Evolutionary conservation across 2,888 invertebrate genomes (phyloP).

Genomic region (Homarus gammarus): DNA sequence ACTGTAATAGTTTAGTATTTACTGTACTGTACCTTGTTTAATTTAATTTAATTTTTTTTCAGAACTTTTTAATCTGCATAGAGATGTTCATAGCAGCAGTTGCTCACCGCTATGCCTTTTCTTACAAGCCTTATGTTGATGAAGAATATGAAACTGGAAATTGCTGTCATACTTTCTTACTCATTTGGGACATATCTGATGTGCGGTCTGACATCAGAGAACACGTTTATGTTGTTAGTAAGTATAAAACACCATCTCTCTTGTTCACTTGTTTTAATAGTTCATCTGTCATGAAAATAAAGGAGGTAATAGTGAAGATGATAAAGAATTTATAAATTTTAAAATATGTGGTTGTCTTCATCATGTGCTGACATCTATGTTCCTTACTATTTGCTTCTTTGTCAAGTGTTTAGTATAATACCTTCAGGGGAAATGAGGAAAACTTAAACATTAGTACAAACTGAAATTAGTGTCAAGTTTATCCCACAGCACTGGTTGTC

Average conservation of each 20-base stretch:
- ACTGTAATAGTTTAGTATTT: neutral
- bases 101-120: slow-evolving; percentile 97
- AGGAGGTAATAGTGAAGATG: neutral
- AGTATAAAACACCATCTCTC: slow-evolving; percentile 67
- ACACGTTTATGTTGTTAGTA: slow-evolving; percentile 92
- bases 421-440: no score
- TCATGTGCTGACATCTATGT: no score
- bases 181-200: slow-evolving; percentile 98
- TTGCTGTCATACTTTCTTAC: slow-evolving; percentile 90
- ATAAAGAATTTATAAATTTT: no score
- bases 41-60: slow-evolving; percentile 78
- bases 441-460: no score
- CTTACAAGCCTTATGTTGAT: slow-evolving; percentile 90
- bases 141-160: slow-evolving; percentile 80
- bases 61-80: slow-evolving; percentile 97
- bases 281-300: neutral
- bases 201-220: slow-evolving; percentile 95
- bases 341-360: no score
- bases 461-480: no score
- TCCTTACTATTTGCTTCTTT: no score
- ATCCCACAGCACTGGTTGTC: no score
- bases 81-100: slow-evolving; percentile 98
- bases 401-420: no score
- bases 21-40: neutral
- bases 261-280: neutral